These are phyloP conservation scores for Andrena flavipes DNA, from an alignment of 2,888 invertebrate species.

Conservation along the genomic window DNA sequence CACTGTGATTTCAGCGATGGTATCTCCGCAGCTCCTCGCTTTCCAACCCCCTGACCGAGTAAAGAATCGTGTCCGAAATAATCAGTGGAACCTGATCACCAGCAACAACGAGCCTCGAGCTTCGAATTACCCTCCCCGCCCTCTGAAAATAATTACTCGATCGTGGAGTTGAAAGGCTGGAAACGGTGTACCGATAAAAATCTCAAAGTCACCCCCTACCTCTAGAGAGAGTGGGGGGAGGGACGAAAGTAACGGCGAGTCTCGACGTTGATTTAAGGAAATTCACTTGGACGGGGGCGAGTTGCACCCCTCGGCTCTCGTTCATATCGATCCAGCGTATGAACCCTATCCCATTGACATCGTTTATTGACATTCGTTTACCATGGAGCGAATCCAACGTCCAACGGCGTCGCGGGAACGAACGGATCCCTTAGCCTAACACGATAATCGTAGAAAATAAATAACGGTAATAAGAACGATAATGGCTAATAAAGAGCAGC, in stretches of 20 bases:
- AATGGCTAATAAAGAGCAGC: conserved; percentile 29
- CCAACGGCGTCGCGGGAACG: conserved; percentile 35
- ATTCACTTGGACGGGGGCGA: background rate
- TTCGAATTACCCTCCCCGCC: background rate
- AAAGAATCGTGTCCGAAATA: background rate
- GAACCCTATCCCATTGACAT: conserved; percentile 56
- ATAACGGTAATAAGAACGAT: conserved; percentile 42
- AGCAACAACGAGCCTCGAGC: background rate
- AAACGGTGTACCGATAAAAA: conserved; percentile 11
- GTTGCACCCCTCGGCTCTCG: conserved; percentile 6
- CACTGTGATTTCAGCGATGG: conserved; percentile 33
- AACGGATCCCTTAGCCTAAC: conserved; percentile 36
- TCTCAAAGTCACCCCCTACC: background rate
- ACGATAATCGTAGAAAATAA: conserved; percentile 45
- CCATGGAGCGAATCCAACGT: conserved; percentile 51
- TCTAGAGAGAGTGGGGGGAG: background rate
- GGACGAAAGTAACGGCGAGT: background rate
- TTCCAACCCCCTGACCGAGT: conserved; percentile 8
- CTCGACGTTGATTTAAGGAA: background rate
- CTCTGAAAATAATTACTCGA: background rate
- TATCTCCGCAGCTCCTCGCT: conserved; percentile 15
- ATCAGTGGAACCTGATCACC: background rate
- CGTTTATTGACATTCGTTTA: conserved; percentile 54
- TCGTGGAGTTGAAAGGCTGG: conserved; percentile 3
- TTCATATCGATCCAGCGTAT: conserved; percentile 73